Conservation (phyloP, 2,113 vertebrate genomes). For the Otis tarda region DNA sequence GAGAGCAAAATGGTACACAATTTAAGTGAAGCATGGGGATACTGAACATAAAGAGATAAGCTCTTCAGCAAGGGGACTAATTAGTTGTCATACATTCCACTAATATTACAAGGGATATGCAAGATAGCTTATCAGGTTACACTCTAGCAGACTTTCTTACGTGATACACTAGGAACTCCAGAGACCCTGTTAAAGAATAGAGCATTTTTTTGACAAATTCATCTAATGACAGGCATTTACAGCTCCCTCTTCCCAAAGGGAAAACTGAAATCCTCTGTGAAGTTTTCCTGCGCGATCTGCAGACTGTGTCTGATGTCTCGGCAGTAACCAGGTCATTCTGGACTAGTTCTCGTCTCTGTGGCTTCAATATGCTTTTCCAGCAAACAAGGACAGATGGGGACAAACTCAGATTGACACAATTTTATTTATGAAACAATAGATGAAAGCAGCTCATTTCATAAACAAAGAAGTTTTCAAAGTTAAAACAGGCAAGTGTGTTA, state of each 20-base stretch:
- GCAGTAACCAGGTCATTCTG: neutral
- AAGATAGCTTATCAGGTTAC: neutral
- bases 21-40: neutral
- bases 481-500: rapidly evolving
- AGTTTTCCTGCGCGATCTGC: neutral
- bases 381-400: neutral
- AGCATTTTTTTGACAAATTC: neutral
- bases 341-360: rapidly evolving
- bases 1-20: neutral
- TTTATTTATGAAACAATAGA: neutral
- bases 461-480: neutral
- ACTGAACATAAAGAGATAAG: neutral
- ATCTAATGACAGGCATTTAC: neutral
- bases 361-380: rapidly evolving
- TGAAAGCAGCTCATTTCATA: neutral
- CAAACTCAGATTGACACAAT: neutral
- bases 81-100: neutral
- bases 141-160: rapidly evolving
- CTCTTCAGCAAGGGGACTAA: neutral
- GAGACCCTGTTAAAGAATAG: neutral
- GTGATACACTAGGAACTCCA: neutral
- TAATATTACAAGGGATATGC: neutral
- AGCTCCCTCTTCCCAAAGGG: neutral
- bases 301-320: neutral
- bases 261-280: neutral